These are phyloP conservation scores for Polyploca ridens DNA, from an alignment of 2,888 invertebrate genomes.

Conservation along the genomic window DNA sequence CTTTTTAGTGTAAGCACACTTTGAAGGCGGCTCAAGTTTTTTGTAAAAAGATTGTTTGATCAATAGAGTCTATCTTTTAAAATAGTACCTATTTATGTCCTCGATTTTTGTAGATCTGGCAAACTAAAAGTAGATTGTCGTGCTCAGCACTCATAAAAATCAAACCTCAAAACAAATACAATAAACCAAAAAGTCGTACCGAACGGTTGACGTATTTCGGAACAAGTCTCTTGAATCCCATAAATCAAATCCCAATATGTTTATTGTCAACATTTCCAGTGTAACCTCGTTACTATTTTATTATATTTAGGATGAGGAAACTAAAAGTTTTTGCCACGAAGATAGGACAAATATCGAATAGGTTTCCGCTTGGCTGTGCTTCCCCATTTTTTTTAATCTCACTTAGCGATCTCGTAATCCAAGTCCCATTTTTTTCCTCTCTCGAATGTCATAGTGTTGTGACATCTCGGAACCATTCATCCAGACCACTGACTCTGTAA, in stretches of 20 bases:
- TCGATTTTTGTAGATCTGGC: neutral
- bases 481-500: conserved; percentile 35
- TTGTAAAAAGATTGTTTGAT: no score
- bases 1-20: no score
- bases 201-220: conserved; percentile 2
- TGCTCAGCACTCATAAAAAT: neutral
- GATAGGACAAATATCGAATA: conserved; percentile 34
- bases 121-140: neutral
- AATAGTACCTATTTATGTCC: no score
- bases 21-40: no score
- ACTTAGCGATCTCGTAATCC: conserved; percentile 40
- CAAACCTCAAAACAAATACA: neutral
- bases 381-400: conserved; percentile 48
- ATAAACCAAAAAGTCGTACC: conserved; percentile 4
- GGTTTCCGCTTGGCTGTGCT: conserved; percentile 27
- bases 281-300: conserved; percentile 12
- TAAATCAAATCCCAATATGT: conserved; percentile 12
- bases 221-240: conserved; percentile 7
- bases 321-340: conserved; percentile 27
- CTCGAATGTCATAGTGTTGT: conserved; percentile 23
- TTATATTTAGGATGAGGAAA: conserved; percentile 20
- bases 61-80: no score
- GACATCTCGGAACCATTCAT: conserved; percentile 35
- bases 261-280: conserved; percentile 8
- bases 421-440: conserved; percentile 24